Evolutionary conservation across 2,113 vertebrate species (phyloP), one percentile per base, ranked within the genome.

Genomic region (Ictalurus punctatus): DNA sequence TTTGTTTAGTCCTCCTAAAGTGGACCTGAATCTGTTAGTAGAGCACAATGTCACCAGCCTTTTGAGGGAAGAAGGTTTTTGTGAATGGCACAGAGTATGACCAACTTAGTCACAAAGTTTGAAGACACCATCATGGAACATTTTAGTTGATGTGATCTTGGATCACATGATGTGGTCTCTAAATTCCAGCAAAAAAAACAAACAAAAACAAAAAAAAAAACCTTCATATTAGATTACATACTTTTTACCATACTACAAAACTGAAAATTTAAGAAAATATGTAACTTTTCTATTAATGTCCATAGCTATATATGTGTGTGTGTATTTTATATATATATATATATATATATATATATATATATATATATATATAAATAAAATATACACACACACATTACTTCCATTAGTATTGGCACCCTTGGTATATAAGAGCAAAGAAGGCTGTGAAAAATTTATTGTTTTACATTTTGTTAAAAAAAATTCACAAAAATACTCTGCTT

Each of bases 91-190:
- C 88, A 87, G 80, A 83, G 34, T 74, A 71, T 88, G 90, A 74
- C 82, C 88, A 91, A 84, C 83, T 76, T 34, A 76, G 87, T 88
- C 88, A 71, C 37, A 65, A 88, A 85, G 87, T 90, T 84, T 89
- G 17, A 88, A 59, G 87, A 89, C 82, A 81, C 9, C 90, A 89
- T 89, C 52, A 71, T 84, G 23, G 7, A 90, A 88, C 87, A 40
- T 19, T 84, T 82, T 79, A 52, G 71, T 80, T 27, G 21, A 1
- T 34, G 34, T 34, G 34, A 34, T 34, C 34, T 27, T 54, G 54
- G 67, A 54, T 86, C 82, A 65, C 74, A 87, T 27, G 74, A 78
- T 92, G 56, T 21, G 88, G 88, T 84, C 63, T 90, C 59, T 80
- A 91, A 89, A 69, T 83, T 91, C 91, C 88, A 56, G 91, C 71